A percentile compares a stretch with the other conserved stretches of the same genome.
These are phyloP conservation scores for Leontocebus nigricollis DNA, from an alignment of 2,797 vertebrate genomes.

Conservation along the genomic window DNA sequence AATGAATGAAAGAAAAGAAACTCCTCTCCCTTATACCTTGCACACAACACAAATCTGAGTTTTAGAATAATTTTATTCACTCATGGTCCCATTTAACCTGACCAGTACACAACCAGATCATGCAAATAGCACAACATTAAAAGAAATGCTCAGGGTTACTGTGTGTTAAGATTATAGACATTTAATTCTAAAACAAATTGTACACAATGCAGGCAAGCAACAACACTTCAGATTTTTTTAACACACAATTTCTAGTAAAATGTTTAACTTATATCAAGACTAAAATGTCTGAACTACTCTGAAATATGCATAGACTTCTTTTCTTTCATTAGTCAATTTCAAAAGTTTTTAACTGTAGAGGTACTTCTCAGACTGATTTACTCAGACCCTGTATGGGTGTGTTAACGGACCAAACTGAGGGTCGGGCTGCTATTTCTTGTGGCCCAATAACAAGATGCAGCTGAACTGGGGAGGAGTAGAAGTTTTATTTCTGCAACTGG, in stretches of 20 bases:
- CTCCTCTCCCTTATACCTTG: not conserved
- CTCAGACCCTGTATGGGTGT: not conserved
- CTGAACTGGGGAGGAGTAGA: too few relatives aligned
- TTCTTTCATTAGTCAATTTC: not conserved
- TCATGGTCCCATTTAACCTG: not conserved
- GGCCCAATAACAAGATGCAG: too few relatives aligned
- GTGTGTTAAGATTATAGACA: not conserved
- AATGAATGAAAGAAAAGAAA: not conserved
- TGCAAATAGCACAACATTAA: not conserved
- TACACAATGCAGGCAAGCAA: not conserved
- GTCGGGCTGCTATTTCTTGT: too few relatives aligned
- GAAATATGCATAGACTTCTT: not conserved
- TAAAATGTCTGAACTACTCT: not conserved
- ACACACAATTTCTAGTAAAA: not conserved
- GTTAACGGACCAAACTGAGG: too few relatives aligned
- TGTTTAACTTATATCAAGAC: not conserved
- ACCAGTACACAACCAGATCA: not conserved
- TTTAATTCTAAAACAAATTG: constrained; percentile 8
- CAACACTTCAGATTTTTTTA: not conserved
- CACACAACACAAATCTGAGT: not conserved
- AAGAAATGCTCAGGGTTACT: not conserved
- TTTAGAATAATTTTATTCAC: not conserved
- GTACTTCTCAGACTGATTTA: not conserved
- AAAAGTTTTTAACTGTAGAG: not conserved
- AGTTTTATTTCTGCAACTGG: too few relatives aligned